Evolutionary conservation across 2,113 vertebrate species (phyloP).

Genomic region (Pongo abelii): DNA sequence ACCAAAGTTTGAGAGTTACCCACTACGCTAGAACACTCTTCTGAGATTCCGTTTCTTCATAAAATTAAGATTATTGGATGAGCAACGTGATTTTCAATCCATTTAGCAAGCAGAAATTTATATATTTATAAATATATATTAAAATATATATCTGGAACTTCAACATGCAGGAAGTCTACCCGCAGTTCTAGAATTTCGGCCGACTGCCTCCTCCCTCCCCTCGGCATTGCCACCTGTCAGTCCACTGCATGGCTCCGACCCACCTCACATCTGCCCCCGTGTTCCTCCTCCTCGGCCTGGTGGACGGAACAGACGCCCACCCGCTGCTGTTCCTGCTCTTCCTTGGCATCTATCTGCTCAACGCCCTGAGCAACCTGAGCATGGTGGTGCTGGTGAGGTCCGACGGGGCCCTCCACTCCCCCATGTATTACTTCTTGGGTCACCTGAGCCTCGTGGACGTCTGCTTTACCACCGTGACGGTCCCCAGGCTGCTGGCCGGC

Average conservation of each 20-base stretch:
- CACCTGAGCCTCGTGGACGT: slow-evolving; percentile 68
- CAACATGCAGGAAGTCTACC: neutral
- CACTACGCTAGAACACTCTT: neutral
- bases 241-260: neutral
- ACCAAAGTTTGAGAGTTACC: neutral
- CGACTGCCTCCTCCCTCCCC: neutral
- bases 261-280: neutral
- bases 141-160: neutral
- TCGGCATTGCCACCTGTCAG: neutral
- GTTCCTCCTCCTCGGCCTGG: slow-evolving; percentile 67
- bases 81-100: neutral
- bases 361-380: slow-evolving; percentile 52
- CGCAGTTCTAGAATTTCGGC: neutral
- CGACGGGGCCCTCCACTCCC: neutral
- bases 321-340: slow-evolving; percentile 65
- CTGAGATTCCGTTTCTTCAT: neutral
- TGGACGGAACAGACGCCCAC: slow-evolving; percentile 7
- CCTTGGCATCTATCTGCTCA: slow-evolving; percentile 63
- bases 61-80: neutral
- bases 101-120: neutral
- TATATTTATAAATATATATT: neutral
- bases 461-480: slow-evolving; percentile 60
- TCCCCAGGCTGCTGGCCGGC: slow-evolving; percentile 53
- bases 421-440: slow-evolving; percentile 71
- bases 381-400: slow-evolving; percentile 64